phyloP scores from a whole-genome alignment of 2,888 invertebrate species.

The Prosopocoilus inquinatus region DNA sequence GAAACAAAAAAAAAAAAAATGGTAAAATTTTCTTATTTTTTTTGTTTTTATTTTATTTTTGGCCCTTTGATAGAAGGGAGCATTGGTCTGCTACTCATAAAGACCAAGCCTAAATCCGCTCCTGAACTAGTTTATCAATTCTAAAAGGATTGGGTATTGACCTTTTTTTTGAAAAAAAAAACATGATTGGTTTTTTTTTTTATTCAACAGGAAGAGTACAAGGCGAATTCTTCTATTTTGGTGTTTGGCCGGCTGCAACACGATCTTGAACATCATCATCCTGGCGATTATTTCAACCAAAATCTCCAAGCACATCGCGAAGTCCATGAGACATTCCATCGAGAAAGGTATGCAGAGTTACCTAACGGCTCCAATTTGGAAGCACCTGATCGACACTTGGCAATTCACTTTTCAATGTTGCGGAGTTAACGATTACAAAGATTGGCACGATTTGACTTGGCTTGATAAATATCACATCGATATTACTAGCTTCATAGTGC shows the following conservation, averaged over 20 bases:
- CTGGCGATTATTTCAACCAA: conserved; percentile 41
- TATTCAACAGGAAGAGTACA: conserved; percentile 46
- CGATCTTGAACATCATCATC: conserved; percentile 42
- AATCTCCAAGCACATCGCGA: conserved; percentile 45
- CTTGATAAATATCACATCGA: conserved; percentile 54
- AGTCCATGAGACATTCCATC: conserved; percentile 54
- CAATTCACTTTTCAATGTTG: conserved; percentile 59
- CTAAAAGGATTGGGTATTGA: no score
- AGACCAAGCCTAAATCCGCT: neutral
- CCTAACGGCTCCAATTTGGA: conserved; percentile 58
- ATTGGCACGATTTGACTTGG: conserved; percentile 63
- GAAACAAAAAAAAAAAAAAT: no score
- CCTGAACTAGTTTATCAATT: no score
- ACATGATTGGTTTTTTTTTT: no score
- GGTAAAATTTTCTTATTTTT: no score
- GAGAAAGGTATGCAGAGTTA: conserved; percentile 59
- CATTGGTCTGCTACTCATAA: neutral
- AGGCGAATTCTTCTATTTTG: conserved; percentile 43
- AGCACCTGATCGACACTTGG: conserved; percentile 57
- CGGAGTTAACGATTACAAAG: conserved; percentile 55
- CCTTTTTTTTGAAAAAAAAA: no score
- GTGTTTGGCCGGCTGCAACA: conserved; percentile 43
- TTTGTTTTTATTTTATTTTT: no score
- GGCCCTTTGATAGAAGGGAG: no score
- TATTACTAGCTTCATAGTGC: conserved; percentile 33